Conservation (phyloP, 2,888 invertebrate species). For the Rotaria socialis region DNA sequence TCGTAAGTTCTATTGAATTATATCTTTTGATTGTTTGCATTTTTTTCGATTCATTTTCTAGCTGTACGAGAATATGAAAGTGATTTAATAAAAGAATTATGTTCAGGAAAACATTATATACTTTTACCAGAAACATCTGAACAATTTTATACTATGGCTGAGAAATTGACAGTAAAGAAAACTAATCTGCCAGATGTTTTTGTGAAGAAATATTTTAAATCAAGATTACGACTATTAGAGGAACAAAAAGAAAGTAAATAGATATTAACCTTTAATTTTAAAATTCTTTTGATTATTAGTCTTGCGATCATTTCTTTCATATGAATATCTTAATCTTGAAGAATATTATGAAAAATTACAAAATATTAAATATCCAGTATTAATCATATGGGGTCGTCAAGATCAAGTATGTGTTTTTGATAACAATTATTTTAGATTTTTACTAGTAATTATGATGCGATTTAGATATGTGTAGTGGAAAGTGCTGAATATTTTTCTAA, state of each 20-base stretch:
- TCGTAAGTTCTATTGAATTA: background rate
- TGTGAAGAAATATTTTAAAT: background rate
- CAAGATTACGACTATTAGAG: background rate
- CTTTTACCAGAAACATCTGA: background rate
- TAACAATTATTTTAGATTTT: background rate
- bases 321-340: background rate
- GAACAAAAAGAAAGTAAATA: background rate
- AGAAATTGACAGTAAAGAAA: background rate
- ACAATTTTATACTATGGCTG: background rate
- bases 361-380: background rate
- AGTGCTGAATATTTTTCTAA: background rate
- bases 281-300: background rate
- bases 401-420: background rate
- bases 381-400: background rate
- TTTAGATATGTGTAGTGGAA: background rate
- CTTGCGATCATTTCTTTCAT: background rate
- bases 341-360: background rate
- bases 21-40: background rate
- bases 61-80: background rate
- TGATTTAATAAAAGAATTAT: background rate
- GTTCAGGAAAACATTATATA: background rate
- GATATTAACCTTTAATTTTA: background rate
- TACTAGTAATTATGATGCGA: background rate
- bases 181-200: background rate
- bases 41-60: background rate